Evolutionary conservation across 2,888 invertebrate species (phyloP).

Genomic region (Eucera pruinosa): DNA sequence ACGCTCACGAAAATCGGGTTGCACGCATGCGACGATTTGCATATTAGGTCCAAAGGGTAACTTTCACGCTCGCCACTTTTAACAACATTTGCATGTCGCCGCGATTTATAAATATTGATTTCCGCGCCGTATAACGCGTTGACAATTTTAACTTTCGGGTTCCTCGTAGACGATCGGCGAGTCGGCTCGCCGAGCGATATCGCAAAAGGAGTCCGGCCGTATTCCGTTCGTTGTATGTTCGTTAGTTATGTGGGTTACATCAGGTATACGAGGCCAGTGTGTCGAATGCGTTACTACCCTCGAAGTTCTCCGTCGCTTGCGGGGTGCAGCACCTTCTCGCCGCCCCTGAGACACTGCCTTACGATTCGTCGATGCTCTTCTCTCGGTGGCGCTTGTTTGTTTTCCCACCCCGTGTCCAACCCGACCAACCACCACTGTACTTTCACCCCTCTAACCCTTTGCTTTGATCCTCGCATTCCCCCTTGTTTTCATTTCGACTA

Average conservation of each 20-base stretch:
- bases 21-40: neutral
- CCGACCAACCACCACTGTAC: neutral
- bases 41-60: neutral
- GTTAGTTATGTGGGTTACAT: slow-evolving; percentile 35
- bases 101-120: slow-evolving; percentile 54
- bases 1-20: neutral
- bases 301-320: slow-evolving; percentile 28
- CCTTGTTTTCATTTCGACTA: too few species aligned
- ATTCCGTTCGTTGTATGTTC: slow-evolving; percentile 18
- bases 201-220: too few species aligned
- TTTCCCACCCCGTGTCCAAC: slow-evolving; percentile 24
- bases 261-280: slow-evolving; percentile 52
- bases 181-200: too few species aligned
- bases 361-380: slow-evolving; percentile 53
- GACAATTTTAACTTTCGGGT: slow-evolving; percentile 4
- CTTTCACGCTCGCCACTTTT: slow-evolving; percentile 29
- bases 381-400: slow-evolving; percentile 50
- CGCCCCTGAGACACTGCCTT: slow-evolving; percentile 69
- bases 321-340: slow-evolving; percentile 54
- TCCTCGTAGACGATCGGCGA: too few species aligned
- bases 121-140: neutral
- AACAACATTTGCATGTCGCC: slow-evolving; percentile 15
- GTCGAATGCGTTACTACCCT: slow-evolving; percentile 51
- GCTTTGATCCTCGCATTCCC: too few species aligned
- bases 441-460: neutral